Conservation (phyloP, 2,113 vertebrate genomes). For the Anser cygnoides region DNA sequence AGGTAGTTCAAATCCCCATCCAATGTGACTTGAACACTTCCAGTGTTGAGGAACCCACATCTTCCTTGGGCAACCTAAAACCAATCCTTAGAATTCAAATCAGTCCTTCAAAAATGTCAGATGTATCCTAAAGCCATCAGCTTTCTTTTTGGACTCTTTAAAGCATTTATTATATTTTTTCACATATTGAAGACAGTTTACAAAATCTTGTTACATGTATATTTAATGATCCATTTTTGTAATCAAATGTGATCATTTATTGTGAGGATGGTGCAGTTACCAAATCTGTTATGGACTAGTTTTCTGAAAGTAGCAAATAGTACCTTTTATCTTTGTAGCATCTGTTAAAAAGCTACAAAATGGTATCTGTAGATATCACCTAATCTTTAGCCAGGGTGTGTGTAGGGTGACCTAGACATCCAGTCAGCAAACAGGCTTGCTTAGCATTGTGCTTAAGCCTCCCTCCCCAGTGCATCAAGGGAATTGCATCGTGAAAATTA, state of each 20-base stretch:
- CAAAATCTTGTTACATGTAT: conserved; percentile 29
- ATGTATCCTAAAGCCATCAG: neutral
- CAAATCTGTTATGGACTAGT: neutral
- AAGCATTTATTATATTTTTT: neutral
- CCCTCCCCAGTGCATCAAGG: neutral
- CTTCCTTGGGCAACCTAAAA: no score
- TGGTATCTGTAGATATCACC: neutral
- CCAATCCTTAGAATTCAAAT: neutral
- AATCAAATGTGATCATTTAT: conserved; percentile 29
- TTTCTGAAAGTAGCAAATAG: neutral
- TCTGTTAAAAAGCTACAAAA: neutral
- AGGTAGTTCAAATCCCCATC: no score
- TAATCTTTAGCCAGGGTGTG: neutral
- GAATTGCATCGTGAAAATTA: neutral
- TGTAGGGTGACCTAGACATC: neutral
- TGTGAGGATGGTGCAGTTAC: neutral
- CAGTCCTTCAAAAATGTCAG: neutral
- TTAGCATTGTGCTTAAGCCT: neutral
- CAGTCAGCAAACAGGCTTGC: conserved; percentile 9
- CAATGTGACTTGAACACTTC: no score
- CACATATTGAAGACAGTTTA: conserved; percentile 17
- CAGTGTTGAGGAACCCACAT: no score
- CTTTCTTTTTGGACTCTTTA: conserved; percentile 17
- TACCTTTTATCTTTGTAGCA: neutral
- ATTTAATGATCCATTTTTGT: conserved; percentile 63